Percentiles rank a stretch among this genome's conserved stretches.
Evolutionary conservation across 2,797 vertebrate species (phyloP).

Genomic region (Anabacerthia variegaticeps): DNA sequence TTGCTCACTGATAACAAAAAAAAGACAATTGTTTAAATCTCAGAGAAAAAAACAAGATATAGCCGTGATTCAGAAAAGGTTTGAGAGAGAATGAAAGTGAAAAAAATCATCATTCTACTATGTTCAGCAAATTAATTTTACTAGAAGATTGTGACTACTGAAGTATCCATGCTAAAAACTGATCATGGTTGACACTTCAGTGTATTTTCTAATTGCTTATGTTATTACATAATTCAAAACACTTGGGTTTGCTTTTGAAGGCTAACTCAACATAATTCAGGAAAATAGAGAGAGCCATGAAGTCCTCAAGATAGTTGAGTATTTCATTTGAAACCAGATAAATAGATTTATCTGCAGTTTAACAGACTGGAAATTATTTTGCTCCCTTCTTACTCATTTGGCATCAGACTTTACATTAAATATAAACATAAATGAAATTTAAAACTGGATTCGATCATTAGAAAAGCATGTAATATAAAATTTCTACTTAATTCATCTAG

Average conservation of each 20-base stretch:
- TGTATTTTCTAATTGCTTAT: background rate
- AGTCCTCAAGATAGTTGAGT: background rate
- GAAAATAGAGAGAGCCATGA: background rate
- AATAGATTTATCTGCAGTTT: background rate
- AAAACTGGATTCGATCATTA: background rate
- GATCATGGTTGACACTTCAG: background rate
- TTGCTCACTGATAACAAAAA: background rate
- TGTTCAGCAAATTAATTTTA: background rate
- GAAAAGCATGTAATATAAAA: background rate
- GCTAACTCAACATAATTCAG: background rate
- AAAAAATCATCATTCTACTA: background rate
- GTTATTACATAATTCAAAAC: background rate
- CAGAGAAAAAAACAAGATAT: background rate
- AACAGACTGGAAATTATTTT: background rate
- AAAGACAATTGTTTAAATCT: background rate
- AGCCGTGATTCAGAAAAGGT: background rate
- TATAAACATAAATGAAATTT: background rate
- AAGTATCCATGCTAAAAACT: background rate
- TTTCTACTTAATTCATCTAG: background rate
- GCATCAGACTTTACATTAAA: background rate
- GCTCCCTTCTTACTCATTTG: background rate
- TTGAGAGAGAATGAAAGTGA: background rate
- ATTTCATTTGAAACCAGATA: background rate
- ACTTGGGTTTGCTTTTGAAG: background rate
- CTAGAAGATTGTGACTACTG: background rate